Conservation (phyloP, 2,113 vertebrate species). For the Catagonus wagneri region DNA sequence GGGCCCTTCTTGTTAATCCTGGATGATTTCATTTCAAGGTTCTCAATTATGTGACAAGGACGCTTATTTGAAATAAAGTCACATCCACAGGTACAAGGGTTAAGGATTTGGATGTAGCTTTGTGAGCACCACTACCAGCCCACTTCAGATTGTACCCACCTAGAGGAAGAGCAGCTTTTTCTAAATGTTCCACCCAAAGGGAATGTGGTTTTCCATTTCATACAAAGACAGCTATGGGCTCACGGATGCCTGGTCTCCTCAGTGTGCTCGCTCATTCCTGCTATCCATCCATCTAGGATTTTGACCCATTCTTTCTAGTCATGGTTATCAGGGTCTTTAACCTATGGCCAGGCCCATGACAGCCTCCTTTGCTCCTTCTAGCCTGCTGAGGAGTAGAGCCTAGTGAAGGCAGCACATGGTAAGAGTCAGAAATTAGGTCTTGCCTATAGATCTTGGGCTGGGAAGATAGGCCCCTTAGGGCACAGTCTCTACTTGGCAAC, state of each 20-base stretch:
- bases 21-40: neutral
- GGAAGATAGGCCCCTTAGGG: neutral
- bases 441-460: neutral
- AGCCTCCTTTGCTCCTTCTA: neutral
- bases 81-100: neutral
- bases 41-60: constrained; percentile 28
- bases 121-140: neutral
- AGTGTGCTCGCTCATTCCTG: neutral
- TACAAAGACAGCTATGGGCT: neutral
- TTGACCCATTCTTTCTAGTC: neutral
- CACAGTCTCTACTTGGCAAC: neutral
- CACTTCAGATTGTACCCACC: neutral
- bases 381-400: neutral
- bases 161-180: neutral
- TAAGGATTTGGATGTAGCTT: neutral
- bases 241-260: neutral
- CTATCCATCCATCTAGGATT: neutral
- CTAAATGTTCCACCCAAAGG: neutral
- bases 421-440: neutral
- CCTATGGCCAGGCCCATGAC: neutral
- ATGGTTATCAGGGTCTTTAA: neutral
- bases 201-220: neutral
- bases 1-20: neutral
- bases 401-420: neutral
- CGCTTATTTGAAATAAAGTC: neutral